phyloP scores from a whole-genome alignment of 2,113 vertebrate genomes.

The Leptodactylus fuscus region DNA sequence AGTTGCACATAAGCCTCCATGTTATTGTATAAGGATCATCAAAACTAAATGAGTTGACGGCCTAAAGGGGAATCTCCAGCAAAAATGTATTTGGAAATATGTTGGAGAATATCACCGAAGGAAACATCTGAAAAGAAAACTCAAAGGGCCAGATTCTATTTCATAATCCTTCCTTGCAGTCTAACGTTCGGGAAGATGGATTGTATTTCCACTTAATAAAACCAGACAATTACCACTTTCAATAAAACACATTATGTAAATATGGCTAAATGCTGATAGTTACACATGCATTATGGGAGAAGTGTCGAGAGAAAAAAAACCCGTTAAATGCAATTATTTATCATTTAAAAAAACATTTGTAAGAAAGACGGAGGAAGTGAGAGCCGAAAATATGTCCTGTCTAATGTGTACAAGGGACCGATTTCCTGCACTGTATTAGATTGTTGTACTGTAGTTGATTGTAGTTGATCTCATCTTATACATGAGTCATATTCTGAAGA shows the following conservation, averaged over 20 bases:
- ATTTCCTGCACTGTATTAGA: not conserved
- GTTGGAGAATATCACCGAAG: conserved; percentile 11
- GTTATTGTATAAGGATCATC: not conserved
- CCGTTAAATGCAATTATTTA: conserved; percentile 40
- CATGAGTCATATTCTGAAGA: too few species aligned
- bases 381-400: not conserved
- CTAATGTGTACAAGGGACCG: not conserved
- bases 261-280: conserved; percentile 52
- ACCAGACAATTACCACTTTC: conserved; percentile 39
- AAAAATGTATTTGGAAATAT: conserved; percentile 12
- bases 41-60: conserved; percentile 3
- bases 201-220: conserved; percentile 49
- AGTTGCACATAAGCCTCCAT: not conserved
- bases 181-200: conserved; percentile 8
- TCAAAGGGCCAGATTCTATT: conserved; percentile 10
- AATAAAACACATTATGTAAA: conserved; percentile 54
- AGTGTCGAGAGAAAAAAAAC: conserved; percentile 22
- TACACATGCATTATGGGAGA: conserved; percentile 31
- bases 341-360: conserved; percentile 24
- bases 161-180: conserved; percentile 9
- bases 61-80: not conserved
- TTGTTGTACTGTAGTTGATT: too few species aligned
- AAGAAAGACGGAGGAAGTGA: not conserved
- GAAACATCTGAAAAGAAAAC: conserved; percentile 3
- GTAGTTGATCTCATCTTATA: too few species aligned